Evolutionary conservation across 2,888 invertebrate species (phyloP).

Genomic region (Abrostola triplasia): DNA sequence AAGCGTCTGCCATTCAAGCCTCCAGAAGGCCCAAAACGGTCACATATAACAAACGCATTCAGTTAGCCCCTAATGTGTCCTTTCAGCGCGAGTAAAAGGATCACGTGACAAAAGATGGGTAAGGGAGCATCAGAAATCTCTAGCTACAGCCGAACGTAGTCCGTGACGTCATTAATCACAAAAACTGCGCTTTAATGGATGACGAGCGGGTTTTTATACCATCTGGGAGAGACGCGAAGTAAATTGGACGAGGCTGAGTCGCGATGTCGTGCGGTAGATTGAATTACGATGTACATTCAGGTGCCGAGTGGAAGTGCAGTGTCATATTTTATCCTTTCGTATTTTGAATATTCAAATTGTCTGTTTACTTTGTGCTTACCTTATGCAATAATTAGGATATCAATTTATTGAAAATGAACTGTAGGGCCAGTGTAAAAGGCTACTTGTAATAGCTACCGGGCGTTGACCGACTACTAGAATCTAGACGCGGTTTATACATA

Average conservation of each 20-base stretch:
- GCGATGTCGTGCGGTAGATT: conserved; percentile 6
- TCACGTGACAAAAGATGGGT: conserved; percentile 36
- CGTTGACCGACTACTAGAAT: no score
- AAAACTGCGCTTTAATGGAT: conserved; percentile 63
- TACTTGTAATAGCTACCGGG: no score
- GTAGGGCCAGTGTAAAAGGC: no score
- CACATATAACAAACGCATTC: conserved; percentile 21
- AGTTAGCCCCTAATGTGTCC: conserved; percentile 31
- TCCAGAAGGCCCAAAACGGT: not conserved
- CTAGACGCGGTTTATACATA: no score
- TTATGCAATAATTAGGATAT: not conserved
- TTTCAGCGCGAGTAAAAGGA: conserved; percentile 36
- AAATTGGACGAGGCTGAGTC: conserved; percentile 34
- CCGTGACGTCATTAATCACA: conserved; percentile 62
- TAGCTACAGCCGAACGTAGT: conserved; percentile 31
- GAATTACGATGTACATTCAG: conserved; percentile 14
- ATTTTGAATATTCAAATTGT: not conserved
- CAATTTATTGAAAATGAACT: not conserved
- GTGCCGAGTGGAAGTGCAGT: not conserved
- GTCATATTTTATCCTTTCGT: not conserved
- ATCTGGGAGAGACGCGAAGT: conserved; percentile 18
- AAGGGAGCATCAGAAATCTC: conserved; percentile 35
- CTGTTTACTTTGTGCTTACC: not conserved
- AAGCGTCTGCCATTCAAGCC: not conserved
- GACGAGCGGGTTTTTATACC: conserved; percentile 37